Conservation (phyloP, 2,888 invertebrate species). For the Sabatieria punctata region DNA sequence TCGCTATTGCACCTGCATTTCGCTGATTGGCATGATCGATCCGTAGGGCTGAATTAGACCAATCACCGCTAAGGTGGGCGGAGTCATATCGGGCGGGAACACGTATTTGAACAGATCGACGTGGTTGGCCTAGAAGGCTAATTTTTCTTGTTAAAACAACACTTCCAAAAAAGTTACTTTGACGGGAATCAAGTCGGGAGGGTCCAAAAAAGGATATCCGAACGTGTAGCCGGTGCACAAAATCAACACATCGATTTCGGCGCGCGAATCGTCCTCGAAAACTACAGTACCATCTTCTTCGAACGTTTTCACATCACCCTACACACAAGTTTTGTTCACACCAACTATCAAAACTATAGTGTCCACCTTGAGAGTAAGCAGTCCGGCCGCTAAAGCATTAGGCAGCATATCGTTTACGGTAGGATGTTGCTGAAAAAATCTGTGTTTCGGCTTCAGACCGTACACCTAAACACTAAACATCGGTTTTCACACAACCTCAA, state of each 20-base stretch:
- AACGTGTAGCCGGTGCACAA: conserved; percentile 32
- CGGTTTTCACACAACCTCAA: background rate
- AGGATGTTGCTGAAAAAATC: conserved; percentile 30
- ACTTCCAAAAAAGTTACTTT: too few species aligned
- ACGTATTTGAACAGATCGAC: conserved; percentile 34
- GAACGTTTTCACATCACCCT: conserved; percentile 16
- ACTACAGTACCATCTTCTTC: conserved; percentile 11
- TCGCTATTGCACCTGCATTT: conserved; percentile 28
- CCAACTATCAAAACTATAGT: too few species aligned
- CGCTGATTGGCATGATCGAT: conserved; percentile 35
- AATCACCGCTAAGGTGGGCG: conserved; percentile 30
- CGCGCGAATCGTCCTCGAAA: conserved; percentile 18
- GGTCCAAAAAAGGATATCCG: conserved; percentile 34
- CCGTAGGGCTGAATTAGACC: conserved; percentile 37
- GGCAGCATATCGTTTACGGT: conserved; percentile 36
- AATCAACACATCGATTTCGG: conserved; percentile 29
- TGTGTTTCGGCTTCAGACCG: conserved; percentile 22
- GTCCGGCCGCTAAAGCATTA: conserved; percentile 32
- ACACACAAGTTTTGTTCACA: too few species aligned
- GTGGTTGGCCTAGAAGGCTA: conserved; percentile 31
- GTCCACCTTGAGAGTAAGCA: conserved; percentile 28
- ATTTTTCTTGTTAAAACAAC: too few species aligned
- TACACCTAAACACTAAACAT: too few species aligned
- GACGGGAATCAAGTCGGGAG: conserved; percentile 17
- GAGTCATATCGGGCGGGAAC: conserved; percentile 29